Conservation (phyloP, 2,888 invertebrate genomes). For the Ischnus inquisitorius region DNA sequence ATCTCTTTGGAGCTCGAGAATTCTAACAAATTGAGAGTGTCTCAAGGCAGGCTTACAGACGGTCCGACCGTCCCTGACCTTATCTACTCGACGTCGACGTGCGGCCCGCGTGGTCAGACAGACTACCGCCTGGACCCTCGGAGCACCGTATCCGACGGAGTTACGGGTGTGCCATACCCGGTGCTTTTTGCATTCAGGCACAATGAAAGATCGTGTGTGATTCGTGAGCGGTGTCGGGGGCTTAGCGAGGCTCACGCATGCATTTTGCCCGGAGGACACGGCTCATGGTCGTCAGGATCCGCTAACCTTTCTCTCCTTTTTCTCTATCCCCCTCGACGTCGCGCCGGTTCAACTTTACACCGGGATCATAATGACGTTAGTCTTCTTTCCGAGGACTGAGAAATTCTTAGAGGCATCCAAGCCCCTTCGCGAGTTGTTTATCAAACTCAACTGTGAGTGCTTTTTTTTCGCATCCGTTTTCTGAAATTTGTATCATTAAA, state of each 20-base stretch:
- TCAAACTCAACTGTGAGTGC: background rate
- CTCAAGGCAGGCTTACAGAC: conserved; percentile 44
- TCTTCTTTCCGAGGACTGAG: conserved; percentile 26
- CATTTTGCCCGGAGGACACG: conserved; percentile 72
- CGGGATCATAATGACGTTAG: conserved; percentile 66
- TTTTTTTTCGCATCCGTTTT: background rate
- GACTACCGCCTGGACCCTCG: conserved; percentile 8
- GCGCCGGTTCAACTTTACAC: conserved; percentile 61
- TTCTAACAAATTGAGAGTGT: conserved; percentile 25
- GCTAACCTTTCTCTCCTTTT: conserved; percentile 71
- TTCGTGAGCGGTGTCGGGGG: conserved; percentile 46
- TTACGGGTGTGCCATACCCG: conserved; percentile 1
- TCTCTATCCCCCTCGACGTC: conserved; percentile 31
- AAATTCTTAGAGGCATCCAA: conserved; percentile 4
- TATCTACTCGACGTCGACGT: conserved; percentile 69
- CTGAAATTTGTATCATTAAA: no score
- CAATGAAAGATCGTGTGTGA: conserved; percentile 54
- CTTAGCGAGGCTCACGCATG: conserved; percentile 58
- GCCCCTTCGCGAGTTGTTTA: conserved; percentile 19
- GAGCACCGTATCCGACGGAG: conserved; percentile 19
- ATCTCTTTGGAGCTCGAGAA: background rate
- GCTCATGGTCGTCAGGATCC: conserved; percentile 76
- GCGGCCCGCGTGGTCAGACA: conserved; percentile 48
- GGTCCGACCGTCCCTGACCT: conserved; percentile 75
- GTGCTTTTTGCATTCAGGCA: conserved; percentile 42